Percentiles rank a stretch among this genome's conserved stretches.
Conservation (phyloP, 2,888 invertebrate genomes). For the Nephrotoma guestfalica region DNA sequence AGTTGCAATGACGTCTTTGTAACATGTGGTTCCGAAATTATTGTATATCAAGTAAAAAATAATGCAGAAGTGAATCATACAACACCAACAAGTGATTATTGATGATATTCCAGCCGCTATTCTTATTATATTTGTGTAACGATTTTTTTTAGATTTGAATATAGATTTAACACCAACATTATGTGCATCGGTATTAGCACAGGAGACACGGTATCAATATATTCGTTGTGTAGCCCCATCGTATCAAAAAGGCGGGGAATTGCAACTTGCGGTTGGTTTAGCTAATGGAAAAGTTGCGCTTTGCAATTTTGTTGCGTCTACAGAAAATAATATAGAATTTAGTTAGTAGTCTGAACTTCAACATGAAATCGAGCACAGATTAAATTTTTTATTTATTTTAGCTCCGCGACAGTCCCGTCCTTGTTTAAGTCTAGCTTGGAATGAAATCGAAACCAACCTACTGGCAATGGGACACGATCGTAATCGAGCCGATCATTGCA, state of each 20-base stretch:
- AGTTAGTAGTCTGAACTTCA: conserved; percentile 18
- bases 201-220: conserved; percentile 45
- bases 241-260: conserved; percentile 58
- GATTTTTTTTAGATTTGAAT: conserved; percentile 16
- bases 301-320: conserved; percentile 59
- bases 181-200: conserved; percentile 20
- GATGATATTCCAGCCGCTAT: neutral
- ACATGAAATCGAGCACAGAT: conserved; percentile 1
- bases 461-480: conserved; percentile 81
- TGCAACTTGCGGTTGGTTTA: conserved; percentile 75
- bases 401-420: conserved; percentile 72
- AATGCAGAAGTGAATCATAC: conserved; percentile 38
- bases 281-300: conserved; percentile 78
- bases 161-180: conserved; percentile 22
- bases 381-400: conserved; percentile 27
- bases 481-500: conserved; percentile 74
- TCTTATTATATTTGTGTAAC: neutral
- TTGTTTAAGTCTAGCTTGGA: conserved; percentile 82
- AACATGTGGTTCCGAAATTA: conserved; percentile 82
- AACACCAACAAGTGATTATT: conserved; percentile 10
- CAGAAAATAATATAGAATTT: conserved; percentile 28
- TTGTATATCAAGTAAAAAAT: conserved; percentile 62
- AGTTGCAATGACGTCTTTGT: conserved; percentile 65
- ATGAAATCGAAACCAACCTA: conserved; percentile 63
- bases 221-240: conserved; percentile 81